Evolutionary conservation across 2,113 vertebrate genomes (phyloP).

Genomic region (Nothobranchius furzeri): DNA sequence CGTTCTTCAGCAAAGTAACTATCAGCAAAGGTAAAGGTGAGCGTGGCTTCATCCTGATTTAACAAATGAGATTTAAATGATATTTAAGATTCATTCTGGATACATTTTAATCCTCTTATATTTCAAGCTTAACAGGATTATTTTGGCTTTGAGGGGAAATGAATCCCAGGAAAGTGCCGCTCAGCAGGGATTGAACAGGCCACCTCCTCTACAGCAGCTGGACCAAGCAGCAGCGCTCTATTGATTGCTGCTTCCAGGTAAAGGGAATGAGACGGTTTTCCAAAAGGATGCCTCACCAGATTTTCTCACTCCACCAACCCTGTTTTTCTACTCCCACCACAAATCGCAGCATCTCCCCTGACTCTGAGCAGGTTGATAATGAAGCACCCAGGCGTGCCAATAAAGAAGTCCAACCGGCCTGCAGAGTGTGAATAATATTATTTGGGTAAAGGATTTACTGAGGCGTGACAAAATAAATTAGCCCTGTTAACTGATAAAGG

Average conservation of each 20-base stretch:
- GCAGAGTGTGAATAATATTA: conserved; percentile 66
- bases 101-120: conserved; percentile 15
- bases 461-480: conserved; percentile 77
- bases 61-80: no score
- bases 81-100: neutral
- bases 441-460: conserved; percentile 74
- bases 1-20: no score
- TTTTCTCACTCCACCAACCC: conserved; percentile 62
- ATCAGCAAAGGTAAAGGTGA: no score
- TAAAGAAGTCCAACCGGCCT: conserved; percentile 32
- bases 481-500: conserved; percentile 72
- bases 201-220: conserved; percentile 16
- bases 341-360: conserved; percentile 37
- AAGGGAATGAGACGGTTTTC: conserved; percentile 45
- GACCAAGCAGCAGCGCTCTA: conserved; percentile 57
- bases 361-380: conserved; percentile 52
- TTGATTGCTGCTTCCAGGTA: conserved; percentile 68
- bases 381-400: conserved; percentile 60
- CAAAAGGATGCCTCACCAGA: conserved; percentile 34
- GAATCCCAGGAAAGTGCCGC: conserved; percentile 12
- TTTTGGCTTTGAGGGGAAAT: neutral
- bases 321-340: conserved; percentile 63
- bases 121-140: neutral
- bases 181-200: conserved; percentile 13
- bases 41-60: no score